These are phyloP conservation scores for Brachystomella parvula DNA, from an alignment of 1,140 invertebrate species.

Conservation along the genomic window DNA sequence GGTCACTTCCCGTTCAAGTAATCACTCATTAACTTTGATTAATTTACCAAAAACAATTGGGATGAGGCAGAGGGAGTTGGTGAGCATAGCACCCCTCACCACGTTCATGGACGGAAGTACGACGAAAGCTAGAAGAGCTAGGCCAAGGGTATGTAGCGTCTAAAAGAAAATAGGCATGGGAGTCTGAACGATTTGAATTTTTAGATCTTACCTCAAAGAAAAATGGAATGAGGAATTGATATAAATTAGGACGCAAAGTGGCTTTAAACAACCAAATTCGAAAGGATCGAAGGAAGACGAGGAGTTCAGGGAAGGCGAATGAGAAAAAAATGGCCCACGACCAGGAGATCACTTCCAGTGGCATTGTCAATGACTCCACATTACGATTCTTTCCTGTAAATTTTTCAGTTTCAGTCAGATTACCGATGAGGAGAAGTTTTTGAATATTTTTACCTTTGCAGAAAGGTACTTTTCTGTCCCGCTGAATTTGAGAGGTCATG, in stretches of 20 bases:
- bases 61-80: conserved; percentile 48
- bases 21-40: background rate
- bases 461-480: conserved; percentile 18
- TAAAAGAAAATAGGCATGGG: background rate
- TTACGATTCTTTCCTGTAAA: background rate
- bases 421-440: conserved; percentile 2
- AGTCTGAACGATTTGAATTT: background rate
- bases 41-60: conserved; percentile 44
- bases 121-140: conserved; percentile 47
- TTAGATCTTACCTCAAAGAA: conserved; percentile 15
- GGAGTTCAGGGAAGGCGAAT: conserved; percentile 43
- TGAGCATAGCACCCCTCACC: conserved; percentile 46
- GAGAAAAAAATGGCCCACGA: conserved; percentile 45
- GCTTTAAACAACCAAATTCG: conserved; percentile 45
- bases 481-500: conserved; percentile 43
- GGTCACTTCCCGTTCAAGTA: no score
- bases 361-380: background rate
- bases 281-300: conserved; percentile 42
- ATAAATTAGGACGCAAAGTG: conserved; percentile 12
- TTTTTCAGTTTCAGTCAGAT: background rate
- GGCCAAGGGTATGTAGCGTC: conserved; percentile 20
- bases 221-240: conserved; percentile 16
- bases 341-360: conserved; percentile 43
- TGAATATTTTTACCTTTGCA: background rate
- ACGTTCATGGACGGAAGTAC: conserved; percentile 49